These are phyloP conservation scores for Enteromius trimaculatus DNA, from an alignment of 2,797 vertebrate genomes.

Conservation along the genomic window DNA sequence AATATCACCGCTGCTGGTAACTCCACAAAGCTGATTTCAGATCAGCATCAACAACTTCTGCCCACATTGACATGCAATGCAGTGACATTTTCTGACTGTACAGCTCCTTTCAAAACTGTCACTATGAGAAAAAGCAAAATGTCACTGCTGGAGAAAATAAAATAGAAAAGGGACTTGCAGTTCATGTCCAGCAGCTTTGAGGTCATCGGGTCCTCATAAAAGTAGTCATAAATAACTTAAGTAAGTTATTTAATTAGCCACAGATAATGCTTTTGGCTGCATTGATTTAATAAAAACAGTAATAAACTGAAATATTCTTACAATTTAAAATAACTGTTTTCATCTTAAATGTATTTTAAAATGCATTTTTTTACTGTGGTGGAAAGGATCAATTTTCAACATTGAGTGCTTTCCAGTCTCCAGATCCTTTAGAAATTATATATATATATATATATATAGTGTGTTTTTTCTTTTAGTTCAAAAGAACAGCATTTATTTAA, in stretches of 20 bases:
- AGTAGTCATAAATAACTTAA: neutral
- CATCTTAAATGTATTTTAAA: neutral
- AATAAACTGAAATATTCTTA: neutral
- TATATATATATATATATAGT: no score
- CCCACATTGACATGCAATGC: conserved; percentile 13
- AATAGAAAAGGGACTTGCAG: neutral
- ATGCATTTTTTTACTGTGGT: neutral
- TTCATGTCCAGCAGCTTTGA: neutral
- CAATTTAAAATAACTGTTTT: neutral
- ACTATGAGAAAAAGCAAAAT: conserved; percentile 18
- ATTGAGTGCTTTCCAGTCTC: no score
- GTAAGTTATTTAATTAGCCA: neutral
- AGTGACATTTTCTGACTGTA: conserved; percentile 35
- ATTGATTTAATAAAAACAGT: neutral
- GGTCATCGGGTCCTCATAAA: neutral
- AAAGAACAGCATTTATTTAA: neutral
- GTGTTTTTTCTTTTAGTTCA: neutral
- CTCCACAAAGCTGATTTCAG: conserved; percentile 22
- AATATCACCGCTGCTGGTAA: neutral
- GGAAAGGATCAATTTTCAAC: neutral
- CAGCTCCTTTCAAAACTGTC: conserved; percentile 26
- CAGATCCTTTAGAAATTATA: neutral
- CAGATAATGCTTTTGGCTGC: no score
- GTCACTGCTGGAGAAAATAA: conserved; percentile 13
- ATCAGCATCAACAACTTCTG: conserved; percentile 29